Evolutionary conservation across 2,888 invertebrate genomes (phyloP).

Genomic region (Synergus itoensis): DNA sequence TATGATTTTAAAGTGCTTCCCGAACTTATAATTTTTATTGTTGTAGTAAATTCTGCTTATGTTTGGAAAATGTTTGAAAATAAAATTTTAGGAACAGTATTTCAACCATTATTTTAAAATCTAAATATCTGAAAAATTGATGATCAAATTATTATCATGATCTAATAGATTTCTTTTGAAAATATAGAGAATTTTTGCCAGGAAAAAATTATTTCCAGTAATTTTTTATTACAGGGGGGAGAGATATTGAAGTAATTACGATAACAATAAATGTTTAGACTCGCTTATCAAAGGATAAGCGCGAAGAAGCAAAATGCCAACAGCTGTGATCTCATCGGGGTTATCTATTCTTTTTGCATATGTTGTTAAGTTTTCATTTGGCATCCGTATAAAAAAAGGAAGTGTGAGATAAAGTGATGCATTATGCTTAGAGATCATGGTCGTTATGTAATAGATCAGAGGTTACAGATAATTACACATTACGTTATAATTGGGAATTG

Average conservation of each 20-base stretch:
- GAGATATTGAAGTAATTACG: background rate
- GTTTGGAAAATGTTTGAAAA: background rate
- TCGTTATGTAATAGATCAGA: slow-evolving; percentile 12
- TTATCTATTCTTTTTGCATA: slow-evolving; percentile 29
- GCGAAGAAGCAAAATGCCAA: slow-evolving; percentile 9
- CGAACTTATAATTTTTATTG: too few relatives aligned
- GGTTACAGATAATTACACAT: background rate
- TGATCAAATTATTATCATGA: background rate
- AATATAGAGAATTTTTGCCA: background rate
- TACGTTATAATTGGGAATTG: background rate
- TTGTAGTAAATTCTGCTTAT: background rate
- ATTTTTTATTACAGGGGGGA: background rate
- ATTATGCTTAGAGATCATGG: slow-evolving; percentile 23
- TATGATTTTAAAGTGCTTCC: background rate
- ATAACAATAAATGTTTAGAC: background rate
- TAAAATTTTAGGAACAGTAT: background rate
- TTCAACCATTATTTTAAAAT: background rate
- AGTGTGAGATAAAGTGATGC: background rate
- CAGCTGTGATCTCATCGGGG: slow-evolving; percentile 38
- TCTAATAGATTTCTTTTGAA: background rate
- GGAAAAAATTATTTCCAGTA: background rate
- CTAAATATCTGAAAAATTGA: background rate
- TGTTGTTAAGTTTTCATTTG: slow-evolving; percentile 21
- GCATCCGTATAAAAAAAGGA: slow-evolving; percentile 29
- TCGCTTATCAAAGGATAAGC: slow-evolving; percentile 16